Evolutionary conservation across 2,888 invertebrate genomes (phyloP), one percentile per base, ranked within the genome.

Genomic region (Fragum sueziense): DNA sequence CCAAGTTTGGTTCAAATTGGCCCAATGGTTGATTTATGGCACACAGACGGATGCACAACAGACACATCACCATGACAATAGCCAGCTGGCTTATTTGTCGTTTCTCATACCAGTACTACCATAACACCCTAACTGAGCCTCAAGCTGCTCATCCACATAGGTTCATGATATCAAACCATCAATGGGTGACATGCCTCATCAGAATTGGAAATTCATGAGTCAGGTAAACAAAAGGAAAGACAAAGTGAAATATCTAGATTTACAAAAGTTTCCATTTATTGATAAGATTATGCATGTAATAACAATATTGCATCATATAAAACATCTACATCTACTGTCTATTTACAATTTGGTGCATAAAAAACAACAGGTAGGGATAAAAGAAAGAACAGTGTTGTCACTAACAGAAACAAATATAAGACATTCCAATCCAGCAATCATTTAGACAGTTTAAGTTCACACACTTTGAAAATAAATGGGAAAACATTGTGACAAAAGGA

Each of bases 401-500:
- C 17, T 59, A 25, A 4, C 22, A 27, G 59, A 25, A 2, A 59
- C 29, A 59, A 17, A 47, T 1, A 3, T 3, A 47, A 47, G 47
- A 47, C 1, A 47, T 6, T 2, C n/a, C 2, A 47, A 17, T 2
- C 17, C 14, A 25, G 25, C 4, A 59, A 17, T 20, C 14, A 3
- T n/a, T 17, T n/a, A 59, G 17, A 3, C 59, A 17, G 59, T 7
- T 27, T 29, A 25, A 1, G 11, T 22, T 27, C 4, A 20, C 7
- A 29, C 27, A 31, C 7, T 14, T 33, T 7, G 11, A 20, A 27
- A 27, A n/a, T n/a, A n/a, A n/a, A n/a, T n/a, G n/a, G n/a, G 65
- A 59, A 59, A 59, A 59, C 27, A 59, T 17, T 59, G 59, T 59
- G 29, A 25, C 3, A 59, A 59, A 59, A 59, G 27, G 59, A 59